These are phyloP conservation scores for Megatriorchis doriae DNA, from an alignment of 2,113 vertebrate species.

Conservation along the genomic window DNA sequence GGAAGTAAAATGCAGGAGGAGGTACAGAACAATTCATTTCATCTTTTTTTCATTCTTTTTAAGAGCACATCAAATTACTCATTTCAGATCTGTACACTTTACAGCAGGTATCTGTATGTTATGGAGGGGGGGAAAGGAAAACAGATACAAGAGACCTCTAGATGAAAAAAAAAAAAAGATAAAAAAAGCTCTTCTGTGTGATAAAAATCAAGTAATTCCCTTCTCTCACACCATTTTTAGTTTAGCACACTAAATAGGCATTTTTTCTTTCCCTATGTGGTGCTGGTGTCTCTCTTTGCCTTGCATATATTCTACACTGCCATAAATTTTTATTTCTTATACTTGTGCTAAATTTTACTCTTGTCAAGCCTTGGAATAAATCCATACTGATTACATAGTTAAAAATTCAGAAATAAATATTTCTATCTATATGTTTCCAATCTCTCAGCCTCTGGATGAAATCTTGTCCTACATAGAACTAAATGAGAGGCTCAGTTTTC, in stretches of 20 bases:
- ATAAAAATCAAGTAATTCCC: background rate
- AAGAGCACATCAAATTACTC: background rate
- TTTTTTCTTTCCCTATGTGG: background rate
- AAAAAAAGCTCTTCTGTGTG: background rate
- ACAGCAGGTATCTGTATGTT: background rate
- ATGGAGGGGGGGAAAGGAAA: background rate
- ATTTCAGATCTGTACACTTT: background rate
- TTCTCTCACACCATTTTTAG: background rate
- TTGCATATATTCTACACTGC: background rate
- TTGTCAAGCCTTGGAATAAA: background rate
- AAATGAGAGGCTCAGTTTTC: background rate
- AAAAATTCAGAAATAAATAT: background rate
- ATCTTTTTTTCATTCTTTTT: background rate
- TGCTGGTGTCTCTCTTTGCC: background rate
- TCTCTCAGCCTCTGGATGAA: background rate
- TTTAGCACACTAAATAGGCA: background rate
- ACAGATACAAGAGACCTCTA: background rate
- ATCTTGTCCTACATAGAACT: background rate
- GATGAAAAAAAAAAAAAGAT: background rate
- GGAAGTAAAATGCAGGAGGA: background rate
- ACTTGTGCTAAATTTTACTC: background rate
- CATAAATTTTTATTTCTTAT: background rate
- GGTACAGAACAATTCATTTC: fast-evolving
- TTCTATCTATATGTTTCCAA: background rate
- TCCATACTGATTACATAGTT: background rate